phyloP scores from a whole-genome alignment of 2,113 vertebrate species.

The Urocolius indicus region DNA sequence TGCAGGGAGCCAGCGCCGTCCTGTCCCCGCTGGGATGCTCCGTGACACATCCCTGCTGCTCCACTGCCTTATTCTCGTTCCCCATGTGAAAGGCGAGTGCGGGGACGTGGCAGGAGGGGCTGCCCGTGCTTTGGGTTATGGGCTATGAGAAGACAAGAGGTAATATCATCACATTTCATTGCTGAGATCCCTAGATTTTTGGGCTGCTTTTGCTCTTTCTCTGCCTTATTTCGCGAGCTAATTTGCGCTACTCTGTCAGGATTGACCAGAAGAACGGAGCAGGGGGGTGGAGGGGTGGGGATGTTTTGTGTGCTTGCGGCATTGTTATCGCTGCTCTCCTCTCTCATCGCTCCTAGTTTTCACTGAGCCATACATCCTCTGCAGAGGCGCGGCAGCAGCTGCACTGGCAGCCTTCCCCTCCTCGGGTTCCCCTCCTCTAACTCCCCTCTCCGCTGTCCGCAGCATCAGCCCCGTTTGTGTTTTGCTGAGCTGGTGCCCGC shows the following conservation, averaged over 20 bases:
- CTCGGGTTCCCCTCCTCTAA: background rate
- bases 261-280: background rate
- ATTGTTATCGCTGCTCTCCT: fast-evolving
- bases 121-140: background rate
- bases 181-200: background rate
- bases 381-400: background rate
- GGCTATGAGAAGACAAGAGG: background rate
- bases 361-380: fast-evolving
- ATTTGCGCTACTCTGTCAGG: background rate
- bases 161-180: fast-evolving
- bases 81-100: fast-evolving
- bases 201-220: background rate
- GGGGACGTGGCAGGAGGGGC: background rate
- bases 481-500: background rate
- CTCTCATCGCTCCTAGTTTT: background rate
- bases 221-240: background rate
- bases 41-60: background rate
- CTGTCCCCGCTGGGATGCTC: fast-evolving
- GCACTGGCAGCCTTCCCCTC: background rate
- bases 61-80: fast-evolving
- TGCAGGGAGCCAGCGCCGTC: background rate
- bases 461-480: fast-evolving
- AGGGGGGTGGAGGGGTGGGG: no score
- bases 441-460: background rate
- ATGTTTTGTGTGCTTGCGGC: background rate